Percentiles rank a stretch among this genome's conserved stretches.
These are phyloP conservation scores for Streptopelia turtur DNA, from an alignment of 2,797 vertebrate genomes.

Conservation along the genomic window DNA sequence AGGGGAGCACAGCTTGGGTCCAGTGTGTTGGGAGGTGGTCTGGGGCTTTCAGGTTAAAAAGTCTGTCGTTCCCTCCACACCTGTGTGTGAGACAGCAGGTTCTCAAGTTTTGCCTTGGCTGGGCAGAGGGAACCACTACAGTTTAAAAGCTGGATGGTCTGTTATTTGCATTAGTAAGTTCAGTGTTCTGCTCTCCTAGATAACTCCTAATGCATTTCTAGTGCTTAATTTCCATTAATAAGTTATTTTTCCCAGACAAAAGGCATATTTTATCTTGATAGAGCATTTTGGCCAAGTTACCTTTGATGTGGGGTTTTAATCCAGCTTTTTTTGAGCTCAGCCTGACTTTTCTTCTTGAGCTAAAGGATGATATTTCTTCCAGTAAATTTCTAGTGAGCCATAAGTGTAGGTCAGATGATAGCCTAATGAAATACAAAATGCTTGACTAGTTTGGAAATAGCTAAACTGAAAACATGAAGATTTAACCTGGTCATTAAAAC, in stretches of 20 bases:
- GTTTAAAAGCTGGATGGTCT: background rate
- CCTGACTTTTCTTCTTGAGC: background rate
- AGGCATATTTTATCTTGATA: background rate
- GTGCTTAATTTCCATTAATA: background rate
- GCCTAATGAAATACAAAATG: background rate
- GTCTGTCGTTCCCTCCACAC: background rate
- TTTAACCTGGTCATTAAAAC: background rate
- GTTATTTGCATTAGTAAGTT: background rate
- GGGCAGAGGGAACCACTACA: background rate
- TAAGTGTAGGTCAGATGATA: background rate
- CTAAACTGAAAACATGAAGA: background rate
- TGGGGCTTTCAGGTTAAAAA: background rate
- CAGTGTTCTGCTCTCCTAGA: background rate
- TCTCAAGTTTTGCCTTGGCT: background rate
- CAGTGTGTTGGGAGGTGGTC: background rate
- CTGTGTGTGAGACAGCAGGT: background rate
- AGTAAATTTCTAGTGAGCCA: background rate
- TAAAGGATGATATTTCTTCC: background rate
- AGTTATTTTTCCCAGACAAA: background rate
- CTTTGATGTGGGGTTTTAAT: conserved; percentile 17
- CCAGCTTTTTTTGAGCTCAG: background rate
- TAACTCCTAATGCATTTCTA: conserved; percentile 13
- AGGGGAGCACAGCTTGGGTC: background rate
- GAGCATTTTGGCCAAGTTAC: background rate
- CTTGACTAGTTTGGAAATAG: background rate